Conservation (phyloP, 2,888 invertebrate genomes). For the Trichogramma dendrolimi region DNA sequence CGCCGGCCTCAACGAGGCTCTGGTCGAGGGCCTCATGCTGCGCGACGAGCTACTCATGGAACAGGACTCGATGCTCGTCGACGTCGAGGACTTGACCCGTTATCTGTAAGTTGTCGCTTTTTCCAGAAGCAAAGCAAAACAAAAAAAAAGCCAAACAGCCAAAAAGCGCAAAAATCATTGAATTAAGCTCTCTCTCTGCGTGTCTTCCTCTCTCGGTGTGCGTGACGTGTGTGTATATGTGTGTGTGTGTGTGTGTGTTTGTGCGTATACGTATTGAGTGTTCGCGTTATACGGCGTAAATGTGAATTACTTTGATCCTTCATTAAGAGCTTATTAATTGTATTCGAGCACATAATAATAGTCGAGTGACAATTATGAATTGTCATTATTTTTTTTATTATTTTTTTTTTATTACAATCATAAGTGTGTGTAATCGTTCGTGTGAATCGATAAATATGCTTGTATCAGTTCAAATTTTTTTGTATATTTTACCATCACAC, state of each 20-base stretch:
- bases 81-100: constrained; percentile 91
- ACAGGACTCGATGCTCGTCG: constrained; percentile 95
- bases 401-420: background rate
- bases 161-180: background rate
- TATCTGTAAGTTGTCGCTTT: constrained; percentile 66
- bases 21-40: constrained; percentile 85
- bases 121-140: constrained; percentile 26
- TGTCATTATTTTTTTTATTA: background rate
- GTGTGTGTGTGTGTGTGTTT: too few species aligned
- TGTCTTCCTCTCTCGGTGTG: background rate
- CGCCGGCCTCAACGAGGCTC: constrained; percentile 83
- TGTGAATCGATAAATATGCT: constrained; percentile 2
- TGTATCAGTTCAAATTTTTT: too few species aligned
- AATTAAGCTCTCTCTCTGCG: background rate
- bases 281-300: background rate
- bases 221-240: background rate
- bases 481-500: too few species aligned
- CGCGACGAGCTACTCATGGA: constrained; percentile 96
- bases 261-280: background rate
- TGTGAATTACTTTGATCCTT: too few species aligned
- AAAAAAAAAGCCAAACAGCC: background rate
- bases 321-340: too few species aligned
- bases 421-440: constrained; percentile 4
- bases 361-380: background rate
- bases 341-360: background rate